These are phyloP conservation scores for Hippocampus guttulatus DNA, from an alignment of 2,113 vertebrate species.

Conservation along the genomic window DNA sequence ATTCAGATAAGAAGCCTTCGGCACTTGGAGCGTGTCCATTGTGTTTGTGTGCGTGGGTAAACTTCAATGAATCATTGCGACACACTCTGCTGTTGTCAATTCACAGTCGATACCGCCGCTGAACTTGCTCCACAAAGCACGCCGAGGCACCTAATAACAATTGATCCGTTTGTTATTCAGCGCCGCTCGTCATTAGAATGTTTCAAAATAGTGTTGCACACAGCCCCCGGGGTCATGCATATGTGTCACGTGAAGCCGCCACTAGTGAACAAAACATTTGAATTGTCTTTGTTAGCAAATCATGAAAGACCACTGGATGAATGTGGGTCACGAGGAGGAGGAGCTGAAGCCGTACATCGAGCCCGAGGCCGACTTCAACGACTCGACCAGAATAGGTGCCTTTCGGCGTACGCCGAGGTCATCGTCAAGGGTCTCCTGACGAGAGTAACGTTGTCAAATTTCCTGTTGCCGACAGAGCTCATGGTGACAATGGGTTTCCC, in stretches of 20 bases:
- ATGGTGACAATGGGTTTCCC: constrained; percentile 98
- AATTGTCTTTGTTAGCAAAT: constrained; percentile 80
- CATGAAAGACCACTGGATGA: constrained; percentile 99
- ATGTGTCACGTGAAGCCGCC: background rate
- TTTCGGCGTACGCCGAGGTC: constrained; percentile 57
- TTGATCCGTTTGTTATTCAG: constrained; percentile 24
- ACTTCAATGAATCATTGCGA: constrained; percentile 17
- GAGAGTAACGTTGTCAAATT: background rate
- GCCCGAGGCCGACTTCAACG: constrained; percentile 88
- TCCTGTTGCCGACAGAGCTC: constrained; percentile 75
- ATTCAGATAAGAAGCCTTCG: background rate
- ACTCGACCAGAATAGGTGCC: constrained; percentile 88
- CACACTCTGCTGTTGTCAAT: constrained; percentile 15
- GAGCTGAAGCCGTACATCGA: constrained; percentile 90
- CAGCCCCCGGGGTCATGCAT: background rate
- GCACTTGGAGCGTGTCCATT: background rate
- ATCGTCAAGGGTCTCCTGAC: background rate
- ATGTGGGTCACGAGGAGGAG: constrained; percentile 92
- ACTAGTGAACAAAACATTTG: background rate
- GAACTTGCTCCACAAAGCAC: constrained; percentile 9
- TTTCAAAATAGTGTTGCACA: constrained; percentile 5
- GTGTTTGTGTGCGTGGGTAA: background rate
- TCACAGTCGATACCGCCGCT: constrained; percentile 25
- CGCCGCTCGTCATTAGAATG: background rate
- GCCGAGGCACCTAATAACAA: constrained; percentile 37